These are phyloP conservation scores for Tinea trinotella DNA, from an alignment of 2,888 invertebrate species.

Conservation along the genomic window DNA sequence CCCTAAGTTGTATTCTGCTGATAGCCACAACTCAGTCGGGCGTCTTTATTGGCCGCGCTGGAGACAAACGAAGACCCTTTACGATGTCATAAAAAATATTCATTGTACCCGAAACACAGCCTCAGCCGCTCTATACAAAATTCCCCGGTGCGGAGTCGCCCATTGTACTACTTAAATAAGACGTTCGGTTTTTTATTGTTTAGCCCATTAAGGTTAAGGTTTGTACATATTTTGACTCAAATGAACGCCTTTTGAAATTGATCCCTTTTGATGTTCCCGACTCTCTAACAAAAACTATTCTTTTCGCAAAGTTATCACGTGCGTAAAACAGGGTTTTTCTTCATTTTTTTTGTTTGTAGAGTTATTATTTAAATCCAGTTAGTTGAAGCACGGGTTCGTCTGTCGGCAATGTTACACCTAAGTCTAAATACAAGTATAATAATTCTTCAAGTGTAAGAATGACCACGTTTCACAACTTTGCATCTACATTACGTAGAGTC, in stretches of 20 bases:
- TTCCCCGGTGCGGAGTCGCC: conserved; percentile 36
- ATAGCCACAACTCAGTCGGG: background rate
- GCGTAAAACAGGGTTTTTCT: conserved; percentile 30
- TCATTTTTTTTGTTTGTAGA: background rate
- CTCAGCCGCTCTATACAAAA: conserved; percentile 45
- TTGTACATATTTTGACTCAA: conserved; percentile 69
- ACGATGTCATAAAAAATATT: conserved; percentile 53
- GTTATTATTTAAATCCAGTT: background rate
- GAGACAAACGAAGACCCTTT: conserved; percentile 60
- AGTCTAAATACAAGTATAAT: background rate
- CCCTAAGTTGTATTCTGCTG: background rate
- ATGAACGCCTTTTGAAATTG: conserved; percentile 40
- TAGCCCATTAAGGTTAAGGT: conserved; percentile 53
- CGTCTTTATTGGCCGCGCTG: conserved; percentile 49
- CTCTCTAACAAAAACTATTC: conserved; percentile 25
- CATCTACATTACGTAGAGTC: background rate
- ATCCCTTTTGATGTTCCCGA: conserved; percentile 46
- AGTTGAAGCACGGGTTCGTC: background rate
- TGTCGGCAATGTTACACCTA: background rate
- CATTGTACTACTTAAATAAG: conserved; percentile 67
- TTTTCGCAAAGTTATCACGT: conserved; percentile 53
- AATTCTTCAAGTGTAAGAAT: background rate
- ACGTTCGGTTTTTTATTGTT: conserved; percentile 64
- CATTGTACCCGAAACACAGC: conserved; percentile 39
- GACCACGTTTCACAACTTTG: background rate